These are phyloP conservation scores for Papilio polytes DNA, from an alignment of 1,140 invertebrate species.

Conservation along the genomic window DNA sequence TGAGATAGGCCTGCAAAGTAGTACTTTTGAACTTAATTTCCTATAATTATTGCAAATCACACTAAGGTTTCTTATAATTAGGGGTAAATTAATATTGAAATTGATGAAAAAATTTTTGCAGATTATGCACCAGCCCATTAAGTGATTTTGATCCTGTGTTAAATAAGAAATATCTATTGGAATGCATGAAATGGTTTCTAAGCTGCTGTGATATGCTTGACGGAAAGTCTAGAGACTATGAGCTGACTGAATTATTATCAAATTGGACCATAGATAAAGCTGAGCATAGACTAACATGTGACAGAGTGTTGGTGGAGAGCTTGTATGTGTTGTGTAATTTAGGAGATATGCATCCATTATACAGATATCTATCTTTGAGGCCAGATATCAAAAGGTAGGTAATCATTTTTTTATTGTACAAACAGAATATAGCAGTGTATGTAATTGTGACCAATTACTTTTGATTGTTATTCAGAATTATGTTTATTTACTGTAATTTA, in stretches of 20 bases:
- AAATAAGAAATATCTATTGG: constrained; percentile 85
- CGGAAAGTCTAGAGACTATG: constrained; percentile 43
- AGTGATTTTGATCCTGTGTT: constrained; percentile 85
- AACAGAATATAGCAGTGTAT: constrained; percentile 17
- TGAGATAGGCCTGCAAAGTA: no score
- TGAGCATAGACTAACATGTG: constrained; percentile 48
- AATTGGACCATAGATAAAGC: constrained; percentile 49
- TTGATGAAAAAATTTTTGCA: constrained; percentile 58
- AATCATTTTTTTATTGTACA: constrained; percentile 7
- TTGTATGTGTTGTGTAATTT: constrained; percentile 86
- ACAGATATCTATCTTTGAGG: constrained; percentile 75
- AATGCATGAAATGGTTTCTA: constrained; percentile 85
- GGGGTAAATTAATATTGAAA: no score
- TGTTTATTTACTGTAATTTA: neutral
- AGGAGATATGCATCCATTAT: constrained; percentile 81
- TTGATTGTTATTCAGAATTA: neutral
- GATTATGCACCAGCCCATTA: constrained; percentile 80
- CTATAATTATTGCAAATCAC: no score
- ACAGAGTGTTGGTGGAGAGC: constrained; percentile 79
- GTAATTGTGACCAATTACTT: neutral
- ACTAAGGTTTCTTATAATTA: no score
- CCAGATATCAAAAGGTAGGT: constrained; percentile 63
- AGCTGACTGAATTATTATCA: constrained; percentile 42
- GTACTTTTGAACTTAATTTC: no score
- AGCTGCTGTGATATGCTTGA: constrained; percentile 82